Evolutionary conservation across 2,113 vertebrate species (phyloP).

Genomic region (Hippopotamus amphibius): DNA sequence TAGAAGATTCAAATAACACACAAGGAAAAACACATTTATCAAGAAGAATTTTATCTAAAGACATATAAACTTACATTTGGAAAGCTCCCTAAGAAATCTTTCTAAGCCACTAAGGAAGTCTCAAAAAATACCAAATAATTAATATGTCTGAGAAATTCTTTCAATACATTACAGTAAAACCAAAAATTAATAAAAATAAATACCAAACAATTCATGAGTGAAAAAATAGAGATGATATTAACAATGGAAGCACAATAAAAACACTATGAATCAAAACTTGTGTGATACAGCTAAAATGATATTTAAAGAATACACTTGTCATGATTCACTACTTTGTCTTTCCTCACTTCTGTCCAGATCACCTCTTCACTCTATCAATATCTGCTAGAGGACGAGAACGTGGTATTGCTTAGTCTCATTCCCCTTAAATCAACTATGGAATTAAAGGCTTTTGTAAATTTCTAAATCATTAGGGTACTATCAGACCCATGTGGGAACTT

Average conservation of each 20-base stretch:
- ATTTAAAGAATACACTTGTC: neutral
- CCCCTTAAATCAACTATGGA: neutral
- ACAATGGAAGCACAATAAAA: neutral
- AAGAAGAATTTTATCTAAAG: neutral
- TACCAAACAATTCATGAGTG: neutral
- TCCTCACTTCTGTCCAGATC: neutral
- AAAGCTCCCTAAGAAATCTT: neutral
- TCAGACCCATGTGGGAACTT: neutral
- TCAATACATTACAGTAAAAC: neutral
- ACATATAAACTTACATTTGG: neutral
- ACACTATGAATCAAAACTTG: neutral
- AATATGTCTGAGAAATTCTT: neutral
- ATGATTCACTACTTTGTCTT: neutral
- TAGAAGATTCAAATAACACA: neutral
- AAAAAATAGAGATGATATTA: slow-evolving; percentile 1
- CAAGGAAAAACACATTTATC: neutral
- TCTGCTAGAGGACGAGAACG: neutral
- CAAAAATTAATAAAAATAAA: neutral
- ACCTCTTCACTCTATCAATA: neutral
- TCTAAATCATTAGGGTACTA: neutral
- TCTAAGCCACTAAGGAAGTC: neutral
- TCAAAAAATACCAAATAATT: neutral
- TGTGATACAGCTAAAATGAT: neutral
- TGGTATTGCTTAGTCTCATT: neutral
- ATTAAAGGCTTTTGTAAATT: neutral